Evolutionary conservation across 2,888 invertebrate species (phyloP).

Genomic region (Cartodere bifasciata): DNA sequence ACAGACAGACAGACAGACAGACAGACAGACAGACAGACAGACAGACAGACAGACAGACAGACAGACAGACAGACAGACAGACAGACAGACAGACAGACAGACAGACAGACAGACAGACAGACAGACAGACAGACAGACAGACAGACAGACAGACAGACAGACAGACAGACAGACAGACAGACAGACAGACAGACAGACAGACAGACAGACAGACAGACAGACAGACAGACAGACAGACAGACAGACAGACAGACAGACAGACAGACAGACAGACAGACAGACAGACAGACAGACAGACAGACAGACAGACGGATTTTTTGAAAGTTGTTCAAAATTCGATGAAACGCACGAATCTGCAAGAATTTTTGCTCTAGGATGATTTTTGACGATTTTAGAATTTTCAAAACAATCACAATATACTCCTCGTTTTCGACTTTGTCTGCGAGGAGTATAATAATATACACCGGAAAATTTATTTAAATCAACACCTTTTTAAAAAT

Average conservation of each 20-base stretch:
- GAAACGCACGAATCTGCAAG: too few relatives aligned
- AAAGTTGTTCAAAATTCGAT: too few relatives aligned
- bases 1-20: conserved; percentile 2
- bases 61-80: conserved; percentile 2
- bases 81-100: conserved; percentile 2
- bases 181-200: conserved; percentile 2
- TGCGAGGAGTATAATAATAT: too few relatives aligned
- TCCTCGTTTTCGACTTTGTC: too few relatives aligned
- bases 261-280: conserved; percentile 2
- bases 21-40: conserved; percentile 2
- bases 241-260: conserved; percentile 2
- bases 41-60: conserved; percentile 2
- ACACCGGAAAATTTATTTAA: too few relatives aligned
- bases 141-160: conserved; percentile 2
- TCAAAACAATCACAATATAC: too few relatives aligned
- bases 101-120: conserved; percentile 2
- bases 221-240: conserved; percentile 2
- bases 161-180: conserved; percentile 2
- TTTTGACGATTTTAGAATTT: too few relatives aligned
- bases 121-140: conserved; percentile 2
- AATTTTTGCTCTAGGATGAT: too few relatives aligned
- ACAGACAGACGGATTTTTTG: too few relatives aligned
- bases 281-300: conserved; percentile 1
- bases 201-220: conserved; percentile 2
- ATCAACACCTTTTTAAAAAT: too few relatives aligned